Evolutionary conservation across 2,113 vertebrate species (phyloP).

Genomic region (Cynopterus brachyotis): DNA sequence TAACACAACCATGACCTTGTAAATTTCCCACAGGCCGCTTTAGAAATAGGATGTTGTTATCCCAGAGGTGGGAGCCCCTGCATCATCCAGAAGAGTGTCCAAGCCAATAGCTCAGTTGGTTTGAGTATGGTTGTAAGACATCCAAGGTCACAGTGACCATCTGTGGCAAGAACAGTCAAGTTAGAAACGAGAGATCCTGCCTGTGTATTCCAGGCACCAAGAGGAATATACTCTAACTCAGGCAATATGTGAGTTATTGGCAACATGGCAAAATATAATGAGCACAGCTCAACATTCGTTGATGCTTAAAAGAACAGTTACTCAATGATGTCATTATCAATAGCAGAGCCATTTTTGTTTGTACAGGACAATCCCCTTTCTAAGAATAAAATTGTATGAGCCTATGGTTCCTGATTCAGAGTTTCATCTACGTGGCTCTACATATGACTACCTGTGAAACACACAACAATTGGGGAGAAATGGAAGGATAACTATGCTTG

Average conservation of each 20-base stretch:
- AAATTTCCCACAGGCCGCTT: constrained; percentile 45
- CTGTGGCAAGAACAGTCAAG: background rate
- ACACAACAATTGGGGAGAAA: background rate
- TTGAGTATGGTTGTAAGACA: background rate
- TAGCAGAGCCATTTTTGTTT: background rate
- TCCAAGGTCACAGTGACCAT: constrained; percentile 17
- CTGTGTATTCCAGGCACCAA: background rate
- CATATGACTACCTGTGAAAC: background rate
- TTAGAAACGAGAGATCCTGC: background rate
- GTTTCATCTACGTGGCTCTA: background rate
- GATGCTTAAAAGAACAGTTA: background rate
- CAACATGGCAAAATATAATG: background rate
- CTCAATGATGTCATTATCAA: background rate
- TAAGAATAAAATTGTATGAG: background rate
- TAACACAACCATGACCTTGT: constrained; percentile 37
- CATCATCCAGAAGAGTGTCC: background rate
- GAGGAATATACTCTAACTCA: background rate
- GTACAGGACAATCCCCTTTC: background rate
- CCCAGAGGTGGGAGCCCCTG: background rate
- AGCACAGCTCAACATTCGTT: background rate
- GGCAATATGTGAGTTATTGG: background rate
- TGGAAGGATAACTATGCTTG: background rate
- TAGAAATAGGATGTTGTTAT: constrained; percentile 30
- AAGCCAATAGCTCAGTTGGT: constrained; percentile 3
- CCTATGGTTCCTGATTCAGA: background rate